Evolutionary conservation across 2,888 invertebrate genomes (phyloP).

Genomic region (Drosophila parthenogenetica): DNA sequence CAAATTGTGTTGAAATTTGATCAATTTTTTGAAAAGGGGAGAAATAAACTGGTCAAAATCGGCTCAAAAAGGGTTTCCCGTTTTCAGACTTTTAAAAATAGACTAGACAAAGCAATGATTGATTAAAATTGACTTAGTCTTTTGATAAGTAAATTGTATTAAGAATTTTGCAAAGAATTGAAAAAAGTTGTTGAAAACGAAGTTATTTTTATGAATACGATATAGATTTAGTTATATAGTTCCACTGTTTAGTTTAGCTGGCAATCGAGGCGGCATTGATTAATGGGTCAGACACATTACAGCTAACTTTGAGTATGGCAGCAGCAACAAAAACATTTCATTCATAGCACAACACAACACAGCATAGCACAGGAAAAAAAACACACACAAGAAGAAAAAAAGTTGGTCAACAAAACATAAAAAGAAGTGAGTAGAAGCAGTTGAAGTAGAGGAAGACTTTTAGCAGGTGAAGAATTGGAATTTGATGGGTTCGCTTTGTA

Average conservation of each 20-base stretch:
- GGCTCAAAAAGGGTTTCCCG: no score
- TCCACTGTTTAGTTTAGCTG: not conserved
- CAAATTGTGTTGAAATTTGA: no score
- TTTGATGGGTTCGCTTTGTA: slow-evolving; percentile 24
- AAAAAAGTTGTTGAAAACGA: no score
- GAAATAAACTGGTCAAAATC: no score
- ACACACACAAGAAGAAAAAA: slow-evolving; percentile 27
- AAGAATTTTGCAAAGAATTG: no score
- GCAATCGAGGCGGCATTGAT: slow-evolving; percentile 32
- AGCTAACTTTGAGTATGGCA: slow-evolving; percentile 42
- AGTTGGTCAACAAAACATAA: slow-evolving; percentile 51
- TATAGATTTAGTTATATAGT: not conserved
- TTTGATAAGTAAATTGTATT: no score
- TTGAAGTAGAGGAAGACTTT: slow-evolving; percentile 1
- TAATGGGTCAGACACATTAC: slow-evolving; percentile 53
- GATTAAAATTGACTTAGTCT: no score
- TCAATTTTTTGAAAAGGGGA: no score
- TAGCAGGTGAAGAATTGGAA: slow-evolving; percentile 40
- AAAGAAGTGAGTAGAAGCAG: slow-evolving; percentile 12
- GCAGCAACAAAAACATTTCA: slow-evolving; percentile 49
- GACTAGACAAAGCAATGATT: no score
- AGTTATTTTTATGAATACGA: not conserved
- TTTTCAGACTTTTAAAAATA: no score
- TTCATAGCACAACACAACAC: slow-evolving; percentile 34
- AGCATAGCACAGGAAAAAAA: slow-evolving; percentile 19